phyloP scores from a whole-genome alignment of 2,888 invertebrate genomes.

The Sminthurinus aureus region DNA sequence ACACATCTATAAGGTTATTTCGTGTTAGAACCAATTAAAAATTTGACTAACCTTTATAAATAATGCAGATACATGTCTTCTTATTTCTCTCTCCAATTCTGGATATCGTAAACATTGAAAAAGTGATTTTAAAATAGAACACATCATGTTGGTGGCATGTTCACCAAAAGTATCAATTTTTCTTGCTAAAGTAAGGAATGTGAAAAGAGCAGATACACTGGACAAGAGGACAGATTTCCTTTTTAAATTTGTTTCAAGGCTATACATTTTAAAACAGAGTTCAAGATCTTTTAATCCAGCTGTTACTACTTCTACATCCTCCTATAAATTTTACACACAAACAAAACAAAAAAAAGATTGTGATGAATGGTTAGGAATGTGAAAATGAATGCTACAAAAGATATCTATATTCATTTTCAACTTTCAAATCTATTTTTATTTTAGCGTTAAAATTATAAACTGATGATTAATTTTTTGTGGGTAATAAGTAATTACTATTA shows the following conservation, averaged over 20 bases:
- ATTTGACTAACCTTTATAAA: slow-evolving; percentile 53
- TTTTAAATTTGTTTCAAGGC: slow-evolving; percentile 46
- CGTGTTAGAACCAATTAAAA: too few species aligned
- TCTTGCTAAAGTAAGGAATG: slow-evolving; percentile 51
- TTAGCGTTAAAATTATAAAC: background rate
- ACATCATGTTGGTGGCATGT: slow-evolving; percentile 48
- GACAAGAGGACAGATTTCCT: slow-evolving; percentile 56
- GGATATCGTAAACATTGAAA: slow-evolving; percentile 54
- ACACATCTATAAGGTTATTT: too few species aligned
- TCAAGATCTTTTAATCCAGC: slow-evolving; percentile 54
- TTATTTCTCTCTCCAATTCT: slow-evolving; percentile 49
- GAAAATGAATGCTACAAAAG: background rate
- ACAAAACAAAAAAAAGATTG: background rate
- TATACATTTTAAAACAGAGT: slow-evolving; percentile 50
- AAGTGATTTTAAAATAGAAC: slow-evolving; percentile 51
- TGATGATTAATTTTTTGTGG: too few species aligned
- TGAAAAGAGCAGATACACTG: slow-evolving; percentile 55
- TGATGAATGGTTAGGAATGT: background rate
- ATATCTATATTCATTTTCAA: background rate
- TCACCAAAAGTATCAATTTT: slow-evolving; percentile 45
- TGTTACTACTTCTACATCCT: slow-evolving; percentile 51
- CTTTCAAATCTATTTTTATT: background rate
- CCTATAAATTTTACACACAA: slow-evolving; percentile 42
- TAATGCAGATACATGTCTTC: slow-evolving; percentile 53
- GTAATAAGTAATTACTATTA: too few species aligned